These are phyloP conservation scores for Papilio protenor DNA, from an alignment of 2,888 invertebrate genomes.

Conservation along the genomic window DNA sequence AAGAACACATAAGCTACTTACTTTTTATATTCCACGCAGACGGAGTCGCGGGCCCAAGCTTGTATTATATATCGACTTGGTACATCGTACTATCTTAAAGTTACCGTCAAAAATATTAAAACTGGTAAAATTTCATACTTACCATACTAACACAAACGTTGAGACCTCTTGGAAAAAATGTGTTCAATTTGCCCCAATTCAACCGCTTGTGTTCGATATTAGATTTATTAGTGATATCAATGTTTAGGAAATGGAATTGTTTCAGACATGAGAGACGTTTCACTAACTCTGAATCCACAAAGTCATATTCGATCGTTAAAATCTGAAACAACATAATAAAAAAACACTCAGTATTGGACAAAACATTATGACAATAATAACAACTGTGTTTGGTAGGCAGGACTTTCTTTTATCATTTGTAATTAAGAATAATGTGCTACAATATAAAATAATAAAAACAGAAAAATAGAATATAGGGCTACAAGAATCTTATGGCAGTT, in stretches of 20 bases:
- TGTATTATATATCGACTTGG: background rate
- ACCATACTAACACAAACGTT: conserved; percentile 68
- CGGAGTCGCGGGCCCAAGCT: too few relatives aligned
- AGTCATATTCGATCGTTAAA: conserved; percentile 67
- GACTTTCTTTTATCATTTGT: too few relatives aligned
- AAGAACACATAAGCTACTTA: too few relatives aligned
- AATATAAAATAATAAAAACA: too few relatives aligned
- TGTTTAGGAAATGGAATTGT: conserved; percentile 57
- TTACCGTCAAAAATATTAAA: background rate
- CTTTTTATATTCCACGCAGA: too few relatives aligned
- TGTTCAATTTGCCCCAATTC: conserved; percentile 61
- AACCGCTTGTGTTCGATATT: conserved; percentile 50
- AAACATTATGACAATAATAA: too few relatives aligned
- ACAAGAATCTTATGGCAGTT: too few relatives aligned
- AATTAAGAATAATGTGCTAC: too few relatives aligned
- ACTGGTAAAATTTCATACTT: conserved; percentile 50
- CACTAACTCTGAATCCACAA: conserved; percentile 60
- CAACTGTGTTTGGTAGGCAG: too few relatives aligned
- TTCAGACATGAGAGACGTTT: conserved; percentile 59
- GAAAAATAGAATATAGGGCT: too few relatives aligned
- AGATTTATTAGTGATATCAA: conserved; percentile 59
- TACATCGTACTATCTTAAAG: background rate
- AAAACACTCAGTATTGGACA: background rate
- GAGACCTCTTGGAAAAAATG: conserved; percentile 53
- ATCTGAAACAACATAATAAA: conserved; percentile 57